Conservation (phyloP, 2,797 vertebrate species). For the Rhinatrema bivittatum region DNA sequence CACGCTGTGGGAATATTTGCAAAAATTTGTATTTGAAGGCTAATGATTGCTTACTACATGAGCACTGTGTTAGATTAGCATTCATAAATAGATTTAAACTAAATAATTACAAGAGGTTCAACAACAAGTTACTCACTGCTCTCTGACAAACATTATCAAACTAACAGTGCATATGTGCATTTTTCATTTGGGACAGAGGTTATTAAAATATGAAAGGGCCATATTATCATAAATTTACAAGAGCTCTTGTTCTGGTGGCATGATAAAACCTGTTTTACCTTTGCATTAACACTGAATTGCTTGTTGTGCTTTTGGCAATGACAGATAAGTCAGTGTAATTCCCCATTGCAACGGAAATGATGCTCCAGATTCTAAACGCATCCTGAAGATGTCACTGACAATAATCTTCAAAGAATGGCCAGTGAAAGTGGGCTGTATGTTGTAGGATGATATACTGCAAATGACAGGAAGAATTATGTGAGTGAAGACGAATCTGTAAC, state of each 20-base stretch:
- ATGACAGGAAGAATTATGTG: slow-evolving; percentile 95
- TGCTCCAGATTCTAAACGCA: slow-evolving; percentile 71
- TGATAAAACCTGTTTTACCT: slow-evolving; percentile 91
- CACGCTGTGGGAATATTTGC: slow-evolving; percentile 42
- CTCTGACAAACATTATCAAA: slow-evolving; percentile 79
- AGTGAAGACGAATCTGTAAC: slow-evolving; percentile 90
- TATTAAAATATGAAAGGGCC: slow-evolving; percentile 77
- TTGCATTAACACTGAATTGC: slow-evolving; percentile 79
- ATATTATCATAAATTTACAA: slow-evolving; percentile 94
- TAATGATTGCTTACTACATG: slow-evolving; percentile 19
- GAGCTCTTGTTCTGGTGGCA: slow-evolving; percentile 65
- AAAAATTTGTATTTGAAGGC: slow-evolving; percentile 27
- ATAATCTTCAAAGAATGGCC: slow-evolving; percentile 94
- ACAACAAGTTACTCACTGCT: slow-evolving; percentile 77
- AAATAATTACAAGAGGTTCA: slow-evolving; percentile 89
- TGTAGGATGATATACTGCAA: slow-evolving; percentile 86
- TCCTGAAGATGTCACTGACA: slow-evolving; percentile 88
- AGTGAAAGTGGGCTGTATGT: slow-evolving; percentile 79
- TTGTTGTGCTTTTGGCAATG: slow-evolving; percentile 93
- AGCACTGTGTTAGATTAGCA: slow-evolving; percentile 75
- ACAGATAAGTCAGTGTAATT: slow-evolving; percentile 96
- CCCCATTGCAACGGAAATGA: slow-evolving; percentile 73
- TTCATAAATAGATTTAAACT: slow-evolving; percentile 76
- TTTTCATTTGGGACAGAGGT: slow-evolving; percentile 49
- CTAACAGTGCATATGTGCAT: slow-evolving; percentile 23